phyloP scores from a whole-genome alignment of 2,888 invertebrate species.

The Patella ulyssiponensis region DNA sequence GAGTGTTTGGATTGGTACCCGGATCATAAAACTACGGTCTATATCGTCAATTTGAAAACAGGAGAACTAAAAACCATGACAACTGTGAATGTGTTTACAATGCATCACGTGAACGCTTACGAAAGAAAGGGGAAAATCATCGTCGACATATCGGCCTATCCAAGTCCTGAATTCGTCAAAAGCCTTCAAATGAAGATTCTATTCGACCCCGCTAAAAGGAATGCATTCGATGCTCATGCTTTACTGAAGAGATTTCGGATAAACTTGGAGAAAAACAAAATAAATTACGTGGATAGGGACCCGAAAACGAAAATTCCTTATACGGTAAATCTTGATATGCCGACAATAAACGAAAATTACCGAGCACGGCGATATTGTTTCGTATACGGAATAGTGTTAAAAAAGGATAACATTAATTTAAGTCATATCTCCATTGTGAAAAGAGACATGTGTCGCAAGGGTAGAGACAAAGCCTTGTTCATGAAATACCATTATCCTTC shows the following conservation, averaged over 20 bases:
- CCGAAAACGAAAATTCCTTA: conserved; percentile 38
- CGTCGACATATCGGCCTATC: conserved; percentile 61
- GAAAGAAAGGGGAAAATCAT: conserved; percentile 50
- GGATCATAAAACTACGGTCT: conserved; percentile 49
- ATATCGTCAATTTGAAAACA: conserved; percentile 54
- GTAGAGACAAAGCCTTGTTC: conserved; percentile 50
- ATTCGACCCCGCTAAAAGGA: conserved; percentile 46
- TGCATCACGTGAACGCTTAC: conserved; percentile 68
- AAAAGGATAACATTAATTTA: conserved; percentile 51
- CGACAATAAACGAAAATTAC: conserved; percentile 63
- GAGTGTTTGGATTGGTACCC: conserved; percentile 60
- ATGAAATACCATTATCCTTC: conserved; percentile 54
- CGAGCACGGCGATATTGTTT: conserved; percentile 58
- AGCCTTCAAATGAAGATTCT: conserved; percentile 51
- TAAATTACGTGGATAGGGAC: conserved; percentile 11
- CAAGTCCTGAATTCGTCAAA: conserved; percentile 55
- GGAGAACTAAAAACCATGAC: conserved; percentile 46
- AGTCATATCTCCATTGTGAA: conserved; percentile 61
- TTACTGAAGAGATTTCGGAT: conserved; percentile 55
- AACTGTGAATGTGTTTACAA: conserved; percentile 56
- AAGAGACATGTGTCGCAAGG: conserved; percentile 57
- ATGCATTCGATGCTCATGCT: conserved; percentile 52
- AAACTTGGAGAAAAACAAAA: conserved; percentile 40
- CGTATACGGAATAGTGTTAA: conserved; percentile 63
- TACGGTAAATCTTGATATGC: conserved; percentile 58